Evolutionary conservation across 1,140 invertebrate species (phyloP), one percentile per base, ranked within the genome.

Genomic region (Pararge aegeria): DNA sequence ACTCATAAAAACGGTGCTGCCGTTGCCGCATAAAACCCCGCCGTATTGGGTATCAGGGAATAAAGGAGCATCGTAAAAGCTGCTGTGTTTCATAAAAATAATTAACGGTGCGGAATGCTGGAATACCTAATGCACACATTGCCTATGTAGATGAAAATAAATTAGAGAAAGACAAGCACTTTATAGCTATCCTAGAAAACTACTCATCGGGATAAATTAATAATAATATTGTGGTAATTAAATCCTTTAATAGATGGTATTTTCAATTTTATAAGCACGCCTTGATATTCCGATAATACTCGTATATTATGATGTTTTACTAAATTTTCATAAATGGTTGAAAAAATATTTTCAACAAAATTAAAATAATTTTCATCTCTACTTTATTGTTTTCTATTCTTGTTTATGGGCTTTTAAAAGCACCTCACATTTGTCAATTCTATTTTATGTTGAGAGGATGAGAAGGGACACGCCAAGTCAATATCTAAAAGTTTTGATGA

Each of bases 41-140:
- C 60, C 56, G 68, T 70, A 77, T 75, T 70, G 61, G 76, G 73
- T 75, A 75, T 78, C 75, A 64, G 55, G 62, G 64, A 75, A 73
- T 73, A 77, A 80, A 76, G 61, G 68, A 67, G 60, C 63, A 61
- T 75, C 74, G 70, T 75, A 75, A 80, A 79, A 73, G 59, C 63
- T 63, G 66, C 60, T 59, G 60, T 55, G 68, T 70, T 68, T 64
- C 66, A 74, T 74, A 69, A 73, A 66, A 71, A 74, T 77, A 73
- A 73, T 76, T 73, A 73, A 73, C 63, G 68, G 51, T 49, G 57
- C 50, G 54, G 61, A 67, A 67, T 59, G 52, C 55, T 52, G 51
- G 61, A 66, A 66, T 67, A 63, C 55, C 15, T 38, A 55, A 61
- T 62, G 59, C 15, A 59, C 53, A 34, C 53, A 56, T 56, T 63